These are phyloP conservation scores for Erebia ligea DNA, from an alignment of 2,888 invertebrate genomes.

Conservation along the genomic window DNA sequence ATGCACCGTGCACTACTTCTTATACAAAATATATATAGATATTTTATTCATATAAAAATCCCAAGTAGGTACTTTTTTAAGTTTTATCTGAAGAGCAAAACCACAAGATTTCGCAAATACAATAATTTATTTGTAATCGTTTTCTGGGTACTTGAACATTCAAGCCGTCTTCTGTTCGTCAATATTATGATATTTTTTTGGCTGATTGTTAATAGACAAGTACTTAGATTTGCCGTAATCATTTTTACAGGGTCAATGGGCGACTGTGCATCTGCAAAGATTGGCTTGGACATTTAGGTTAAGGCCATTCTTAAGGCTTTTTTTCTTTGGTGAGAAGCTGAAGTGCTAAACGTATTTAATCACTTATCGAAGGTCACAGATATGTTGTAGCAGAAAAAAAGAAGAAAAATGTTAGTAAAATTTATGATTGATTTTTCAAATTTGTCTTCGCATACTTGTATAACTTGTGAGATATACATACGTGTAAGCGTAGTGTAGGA, in stretches of 20 bases:
- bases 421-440: no score
- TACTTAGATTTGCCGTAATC: slow-evolving; percentile 5
- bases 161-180: background rate
- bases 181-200: slow-evolving; percentile 7
- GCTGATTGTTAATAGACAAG: background rate
- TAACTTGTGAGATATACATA: no score
- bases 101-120: slow-evolving; percentile 1
- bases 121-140: slow-evolving; percentile 9
- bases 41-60: no score
- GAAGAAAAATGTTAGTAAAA: no score
- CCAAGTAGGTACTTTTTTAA: background rate
- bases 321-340: background rate
- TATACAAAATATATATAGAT: no score
- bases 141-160: slow-evolving; percentile 11
- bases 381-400: no score
- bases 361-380: no score
- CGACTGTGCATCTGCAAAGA: background rate
- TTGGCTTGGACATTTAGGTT: background rate
- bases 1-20: no score
- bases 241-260: slow-evolving; percentile 4
- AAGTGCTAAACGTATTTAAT: background rate
- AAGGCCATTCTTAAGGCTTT: slow-evolving; percentile 5
- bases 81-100: background rate
- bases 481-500: no score
- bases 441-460: no score